A percentile compares a stretch with the other conserved stretches of the same genome.
These are phyloP conservation scores for Drosophila pseudotakahashii DNA, from an alignment of 2,888 invertebrate genomes.

Conservation along the genomic window DNA sequence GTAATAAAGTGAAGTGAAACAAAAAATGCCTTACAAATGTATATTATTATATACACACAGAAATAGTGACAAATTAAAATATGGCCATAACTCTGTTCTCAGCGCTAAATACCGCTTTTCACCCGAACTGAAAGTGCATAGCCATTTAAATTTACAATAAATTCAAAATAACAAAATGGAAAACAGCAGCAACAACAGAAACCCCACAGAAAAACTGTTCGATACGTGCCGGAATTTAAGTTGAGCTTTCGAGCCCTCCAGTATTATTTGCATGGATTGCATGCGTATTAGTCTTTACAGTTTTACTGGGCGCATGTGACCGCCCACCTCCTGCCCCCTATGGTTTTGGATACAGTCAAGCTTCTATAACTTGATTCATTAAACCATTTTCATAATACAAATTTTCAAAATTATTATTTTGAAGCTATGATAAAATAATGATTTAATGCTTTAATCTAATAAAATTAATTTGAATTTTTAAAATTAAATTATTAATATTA, in stretches of 20 bases:
- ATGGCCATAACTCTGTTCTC: constrained; percentile 11
- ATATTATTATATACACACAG: not conserved
- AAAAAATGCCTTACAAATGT: not conserved
- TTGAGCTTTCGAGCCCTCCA: constrained; percentile 48
- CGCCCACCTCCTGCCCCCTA: constrained; percentile 5
- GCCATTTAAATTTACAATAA: constrained; percentile 37
- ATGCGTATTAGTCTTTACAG: constrained; percentile 49
- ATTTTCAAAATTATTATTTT: too few species aligned
- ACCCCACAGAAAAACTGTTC: constrained; percentile 49
- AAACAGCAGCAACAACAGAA: constrained; percentile 34
- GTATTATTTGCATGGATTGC: constrained; percentile 74
- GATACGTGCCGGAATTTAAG: constrained; percentile 74
- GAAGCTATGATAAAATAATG: too few species aligned
- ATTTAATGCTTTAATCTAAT: too few species aligned
- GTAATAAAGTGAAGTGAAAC: constrained; percentile 20
- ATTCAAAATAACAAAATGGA: constrained; percentile 35
- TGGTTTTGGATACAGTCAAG: constrained; percentile 11
- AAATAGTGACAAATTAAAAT: not conserved
- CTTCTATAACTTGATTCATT: too few species aligned
- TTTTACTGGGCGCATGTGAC: constrained; percentile 59
- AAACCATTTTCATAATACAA: too few species aligned
- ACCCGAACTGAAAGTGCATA: constrained; percentile 54
- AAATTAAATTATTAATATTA: too few species aligned
- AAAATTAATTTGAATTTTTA: too few species aligned
- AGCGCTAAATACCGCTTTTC: constrained; percentile 7